Evolutionary conservation across 1,140 invertebrate species (phyloP).

Genomic region (Penaeus indicus): DNA sequence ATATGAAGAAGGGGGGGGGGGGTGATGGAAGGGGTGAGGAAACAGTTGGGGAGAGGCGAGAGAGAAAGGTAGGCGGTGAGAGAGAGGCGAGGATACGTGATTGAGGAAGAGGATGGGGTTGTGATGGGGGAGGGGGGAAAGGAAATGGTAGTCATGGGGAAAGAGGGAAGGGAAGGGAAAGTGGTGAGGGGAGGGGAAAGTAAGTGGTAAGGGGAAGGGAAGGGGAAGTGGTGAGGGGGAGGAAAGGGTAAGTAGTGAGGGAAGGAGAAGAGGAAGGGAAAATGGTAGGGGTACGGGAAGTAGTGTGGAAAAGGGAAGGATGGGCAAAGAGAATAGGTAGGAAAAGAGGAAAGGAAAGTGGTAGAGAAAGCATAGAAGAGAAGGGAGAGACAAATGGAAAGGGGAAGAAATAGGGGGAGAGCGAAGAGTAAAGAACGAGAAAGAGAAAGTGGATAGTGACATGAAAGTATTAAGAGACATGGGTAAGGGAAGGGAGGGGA

Average conservation of each 20-base stretch:
- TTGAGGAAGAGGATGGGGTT: too few species aligned
- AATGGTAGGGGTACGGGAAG: background rate
- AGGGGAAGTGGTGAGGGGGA: background rate
- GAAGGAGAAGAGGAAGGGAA: background rate
- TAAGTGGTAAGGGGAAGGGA: background rate
- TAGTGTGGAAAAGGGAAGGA: background rate
- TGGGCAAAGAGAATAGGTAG: background rate
- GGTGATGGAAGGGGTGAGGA: background rate
- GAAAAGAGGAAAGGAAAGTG: background rate
- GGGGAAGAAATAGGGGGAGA: background rate
- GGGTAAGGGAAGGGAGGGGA: background rate
- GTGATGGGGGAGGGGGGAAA: too few species aligned
- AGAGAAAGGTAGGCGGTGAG: too few species aligned
- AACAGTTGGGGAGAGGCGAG: background rate
- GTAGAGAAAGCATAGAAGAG: background rate
- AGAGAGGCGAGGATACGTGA: too few species aligned
- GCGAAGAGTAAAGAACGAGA: background rate
- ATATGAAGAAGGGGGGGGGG: background rate
- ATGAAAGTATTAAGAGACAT: too few species aligned
- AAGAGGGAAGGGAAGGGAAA: background rate
- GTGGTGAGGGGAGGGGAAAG: background rate
- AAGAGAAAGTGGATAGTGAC: too few species aligned
- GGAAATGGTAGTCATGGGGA: background rate
- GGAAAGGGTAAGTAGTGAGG: background rate
- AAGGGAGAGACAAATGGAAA: background rate